Evolutionary conservation across 2,888 invertebrate species (phyloP), one percentile per base, ranked within the genome.

Genomic region (Sisyra terminalis): DNA sequence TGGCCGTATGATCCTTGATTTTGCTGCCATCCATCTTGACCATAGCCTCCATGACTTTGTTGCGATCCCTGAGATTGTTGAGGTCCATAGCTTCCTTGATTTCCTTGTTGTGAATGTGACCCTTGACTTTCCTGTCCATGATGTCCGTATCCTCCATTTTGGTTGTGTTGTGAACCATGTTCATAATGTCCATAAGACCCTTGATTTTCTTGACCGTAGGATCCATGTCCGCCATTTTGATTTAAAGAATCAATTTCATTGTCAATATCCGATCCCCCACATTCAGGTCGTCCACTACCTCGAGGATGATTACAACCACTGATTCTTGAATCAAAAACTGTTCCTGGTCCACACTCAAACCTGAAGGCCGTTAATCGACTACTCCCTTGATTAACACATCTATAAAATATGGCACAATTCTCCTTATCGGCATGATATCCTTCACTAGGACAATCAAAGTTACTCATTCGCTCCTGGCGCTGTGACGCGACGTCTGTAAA

Each of bases 281-380:
- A 86, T 60, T 81, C 78, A 30, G 66, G 58, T 47, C 85, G 69
- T 44, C 70, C 77, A 37, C 80, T 79, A 48, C 70, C 72, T 50
- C 66, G 64, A 2, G 84, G 75, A 57, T 79, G 74, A 52, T 81
- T 78, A 55, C 86, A 87, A 45, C 76, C 66, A 53, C 70, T 70
- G 29, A 68, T 67, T 17, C 70, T 66, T 31, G 74, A 71, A 53
- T 85, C 81, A 55, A 78, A 87, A 17, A 85, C 75, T 2, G 84
- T 82, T 10, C 80, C 82, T 30, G 73, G 71, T 13, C 75, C 78
- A 55, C 87, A 87, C 57, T 75, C 71, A 57, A 83, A 82, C 65
- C 66, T 63, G 50, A 72, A 77, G 10, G 74, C 66, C 6, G 69
- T 71, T 47, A 70, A 66, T 49, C 63, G 66, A 35, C 66, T 65